Base-by-base conservation (phyloP, 2,888 invertebrate genomes). In the Temnothorax unifasciatus region DNA sequence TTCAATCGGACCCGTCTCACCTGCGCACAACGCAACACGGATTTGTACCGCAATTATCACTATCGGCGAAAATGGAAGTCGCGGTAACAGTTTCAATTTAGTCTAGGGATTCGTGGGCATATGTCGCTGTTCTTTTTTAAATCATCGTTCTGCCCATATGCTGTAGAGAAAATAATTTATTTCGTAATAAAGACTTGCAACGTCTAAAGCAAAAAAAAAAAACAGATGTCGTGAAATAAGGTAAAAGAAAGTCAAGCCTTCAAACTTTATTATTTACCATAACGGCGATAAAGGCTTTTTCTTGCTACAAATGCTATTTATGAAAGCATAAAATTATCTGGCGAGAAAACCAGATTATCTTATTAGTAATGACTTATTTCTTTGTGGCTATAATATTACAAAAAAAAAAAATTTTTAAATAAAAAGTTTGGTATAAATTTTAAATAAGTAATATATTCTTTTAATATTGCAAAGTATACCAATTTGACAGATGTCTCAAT, bases 51-150 rank as follows among this genome's bases (percentile, higher is more conserved):
- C 79, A 66, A 34, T 86, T 79, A 86, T 85, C 82, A 61, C 74
- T 61, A 88, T 87, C 73, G 85, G 85, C 85, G 68, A 86, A 54
- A 88, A 86, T 84, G 41, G 84, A 73, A 69, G 69, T 82, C 66
- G 64, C 29, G 15, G 13, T 77, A 63, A 50, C 18, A 74, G 54
- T 41, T 79, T 86, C 71, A 59, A 63, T 47, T 25, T 69, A 57
- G 11, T 54, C 38, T 69, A 34, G 9, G 21, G 61, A 57, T 71
- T 63, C 41, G 79, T 75, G 54, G 83, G 79, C 69, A 75, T 85
- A 38, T 38, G 8, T 13, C 11, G 15, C 11, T 25, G 8, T 2
- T 1, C 4, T n/a, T 38, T 54, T 21, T 54, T 21, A 29, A 68
- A 38, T 38, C n/a, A 15, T 21, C 0, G 2, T 34, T 54, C 1